These are phyloP conservation scores for Orthosia gothica DNA, from an alignment of 2,888 invertebrate genomes.

Conservation along the genomic window DNA sequence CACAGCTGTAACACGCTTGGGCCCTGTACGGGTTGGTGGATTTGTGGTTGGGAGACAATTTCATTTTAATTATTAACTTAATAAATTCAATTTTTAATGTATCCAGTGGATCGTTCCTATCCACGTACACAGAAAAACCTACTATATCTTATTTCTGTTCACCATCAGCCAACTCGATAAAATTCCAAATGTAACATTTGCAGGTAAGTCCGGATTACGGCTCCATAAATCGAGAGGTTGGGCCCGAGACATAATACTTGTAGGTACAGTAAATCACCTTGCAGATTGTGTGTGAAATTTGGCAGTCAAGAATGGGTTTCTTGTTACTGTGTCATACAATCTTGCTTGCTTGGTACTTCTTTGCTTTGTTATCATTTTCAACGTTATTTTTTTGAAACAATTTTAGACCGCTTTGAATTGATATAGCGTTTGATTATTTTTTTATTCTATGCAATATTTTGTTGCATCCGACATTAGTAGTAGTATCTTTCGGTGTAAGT, in stretches of 20 bases:
- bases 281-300: slow-evolving; percentile 64
- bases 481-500: too few relatives aligned
- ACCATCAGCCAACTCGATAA: background rate
- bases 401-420: too few relatives aligned
- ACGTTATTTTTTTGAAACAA: background rate
- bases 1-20: too few relatives aligned
- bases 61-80: too few relatives aligned
- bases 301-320: slow-evolving; percentile 32
- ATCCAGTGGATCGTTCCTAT: background rate
- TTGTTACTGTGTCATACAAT: slow-evolving; percentile 13
- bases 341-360: background rate
- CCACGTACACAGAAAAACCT: background rate
- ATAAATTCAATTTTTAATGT: background rate
- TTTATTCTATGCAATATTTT: too few relatives aligned
- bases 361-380: slow-evolving; percentile 3
- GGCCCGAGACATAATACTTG: slow-evolving; percentile 58
- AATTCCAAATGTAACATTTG: slow-evolving; percentile 26
- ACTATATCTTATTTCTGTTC: background rate
- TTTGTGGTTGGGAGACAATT: too few relatives aligned
- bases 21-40: too few relatives aligned
- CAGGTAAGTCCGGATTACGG: slow-evolving; percentile 35
- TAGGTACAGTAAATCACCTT: slow-evolving; percentile 50
- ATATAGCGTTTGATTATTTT: too few relatives aligned
- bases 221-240: slow-evolving; percentile 52
- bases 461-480: too few relatives aligned